phyloP scores from a whole-genome alignment of 2,888 invertebrate species.

The Cephus runcator region DNA sequence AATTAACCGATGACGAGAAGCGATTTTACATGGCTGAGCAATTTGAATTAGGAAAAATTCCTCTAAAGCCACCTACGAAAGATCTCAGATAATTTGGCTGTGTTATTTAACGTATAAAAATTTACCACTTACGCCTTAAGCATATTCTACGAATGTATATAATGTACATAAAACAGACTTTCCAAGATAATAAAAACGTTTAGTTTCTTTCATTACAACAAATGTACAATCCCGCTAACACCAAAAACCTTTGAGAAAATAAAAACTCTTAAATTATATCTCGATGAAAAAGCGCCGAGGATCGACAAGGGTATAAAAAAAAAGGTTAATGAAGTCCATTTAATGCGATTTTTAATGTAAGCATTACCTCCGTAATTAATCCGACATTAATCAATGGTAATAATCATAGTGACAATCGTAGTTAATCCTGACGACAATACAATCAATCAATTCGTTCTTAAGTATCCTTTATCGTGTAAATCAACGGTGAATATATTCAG shows the following conservation, averaged over 20 bases:
- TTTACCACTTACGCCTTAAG: not conserved
- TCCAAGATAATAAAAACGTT: not conserved
- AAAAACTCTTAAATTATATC: not conserved
- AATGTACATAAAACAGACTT: not conserved
- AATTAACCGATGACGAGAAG: conserved; percentile 57
- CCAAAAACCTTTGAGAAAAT: not conserved
- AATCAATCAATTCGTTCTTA: not conserved
- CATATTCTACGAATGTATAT: not conserved
- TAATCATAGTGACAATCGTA: conserved; percentile 7
- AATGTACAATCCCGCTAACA: not conserved
- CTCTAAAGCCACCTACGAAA: conserved; percentile 55
- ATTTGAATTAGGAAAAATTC: conserved; percentile 54
- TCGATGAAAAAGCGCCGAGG: not conserved
- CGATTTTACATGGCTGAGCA: conserved; percentile 43
- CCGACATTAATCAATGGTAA: conserved; percentile 23
- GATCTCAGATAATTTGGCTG: conserved; percentile 43
- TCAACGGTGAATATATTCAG: not conserved
- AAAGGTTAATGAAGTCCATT: not conserved
- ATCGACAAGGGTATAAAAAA: not conserved
- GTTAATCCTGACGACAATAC: not conserved
- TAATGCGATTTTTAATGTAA: conserved; percentile 29
- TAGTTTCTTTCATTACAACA: not conserved
- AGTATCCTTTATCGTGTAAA: not conserved
- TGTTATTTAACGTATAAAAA: not conserved
- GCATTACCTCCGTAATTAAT: conserved; percentile 23